Percentiles rank a stretch among this genome's conserved stretches.
Conservation (phyloP, 2,797 vertebrate species). For the Rhabdophis nuchalis region DNA sequence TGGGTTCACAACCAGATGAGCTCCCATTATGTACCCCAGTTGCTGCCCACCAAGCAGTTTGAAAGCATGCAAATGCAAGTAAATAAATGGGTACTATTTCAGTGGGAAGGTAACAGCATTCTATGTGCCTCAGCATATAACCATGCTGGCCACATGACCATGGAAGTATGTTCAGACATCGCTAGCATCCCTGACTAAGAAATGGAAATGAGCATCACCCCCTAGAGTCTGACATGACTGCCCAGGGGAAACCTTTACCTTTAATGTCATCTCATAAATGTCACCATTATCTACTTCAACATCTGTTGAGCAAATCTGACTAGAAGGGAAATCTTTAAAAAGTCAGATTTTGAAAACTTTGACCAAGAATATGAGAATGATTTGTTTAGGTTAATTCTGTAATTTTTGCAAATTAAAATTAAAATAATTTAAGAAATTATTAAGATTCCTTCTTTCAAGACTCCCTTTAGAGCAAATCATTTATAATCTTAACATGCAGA, state of each 20-base stretch:
- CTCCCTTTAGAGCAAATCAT: constrained; percentile 4
- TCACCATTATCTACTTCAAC: neutral
- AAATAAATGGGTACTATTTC: neutral
- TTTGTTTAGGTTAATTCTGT: neutral
- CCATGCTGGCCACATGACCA: neutral
- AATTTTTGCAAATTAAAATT: neutral
- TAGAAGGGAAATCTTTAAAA: neutral
- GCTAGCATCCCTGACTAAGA: neutral
- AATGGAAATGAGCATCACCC: neutral
- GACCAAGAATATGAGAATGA: neutral
- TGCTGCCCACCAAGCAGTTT: neutral
- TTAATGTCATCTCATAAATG: neutral
- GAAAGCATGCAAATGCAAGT: neutral
- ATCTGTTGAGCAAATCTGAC: neutral
- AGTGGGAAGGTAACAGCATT: too few species aligned
- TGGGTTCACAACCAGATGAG: neutral
- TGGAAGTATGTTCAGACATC: neutral
- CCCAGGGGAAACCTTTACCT: neutral
- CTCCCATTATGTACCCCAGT: neutral
- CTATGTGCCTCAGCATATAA: neutral
- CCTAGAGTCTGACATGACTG: neutral
- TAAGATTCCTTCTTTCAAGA: constrained; percentile 8
- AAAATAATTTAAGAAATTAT: neutral
- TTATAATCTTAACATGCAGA: constrained; percentile 15
- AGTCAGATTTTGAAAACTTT: neutral